Evolutionary conservation across 2,113 vertebrate species (phyloP), one percentile per base, ranked within the genome.

Genomic region (Pluvianellus socialis): DNA sequence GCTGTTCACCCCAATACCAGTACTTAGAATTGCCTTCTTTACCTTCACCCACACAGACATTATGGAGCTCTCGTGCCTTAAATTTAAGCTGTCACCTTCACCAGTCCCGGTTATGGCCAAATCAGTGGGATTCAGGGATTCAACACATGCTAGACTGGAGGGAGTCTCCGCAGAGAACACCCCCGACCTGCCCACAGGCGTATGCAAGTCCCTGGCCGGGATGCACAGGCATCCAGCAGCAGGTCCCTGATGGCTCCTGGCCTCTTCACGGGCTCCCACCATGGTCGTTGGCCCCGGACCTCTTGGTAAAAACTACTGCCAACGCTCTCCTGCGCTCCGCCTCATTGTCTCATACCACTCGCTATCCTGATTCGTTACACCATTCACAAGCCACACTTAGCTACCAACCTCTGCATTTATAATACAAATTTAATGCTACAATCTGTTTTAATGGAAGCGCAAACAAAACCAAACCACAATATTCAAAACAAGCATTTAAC

Each of bases 201-300:
- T 11, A 11, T 3, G 7, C 33, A 33, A 28, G 6, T 3, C 23
- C 20, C 17, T 14, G 44, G 12, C 33, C 38, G 59, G 38, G 53
- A n/a, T 24, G 14, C 21, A 12, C 11, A 35, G 56, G 21, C 14
- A n/a, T 5, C 16, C 56, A 28, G 40, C 23, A n/a, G 42, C 35
- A 63, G 38, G 23, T 26, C 17, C 40, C 47, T 7, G 6, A 10
- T 10, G 14, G 10, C 4, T 68, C 63, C 76, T 33, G 49, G 8
- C 14, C 28, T 65, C 49, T 6, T 17, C 7, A 6, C 2, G 24
- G 44, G 38, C 49, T 77, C 63, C n/a, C 44, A 38, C 7, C 8
- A 1, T 0, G 17, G 22, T 45, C 2, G 1, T 9, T 47, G 49
- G 2, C 10, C 6, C 1, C 6, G 24, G 30, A 33, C 5, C 38